A percentile compares a stretch with the other conserved stretches of the same genome.
Evolutionary conservation across 2,113 vertebrate genomes (phyloP).

Genomic region (Takifugu flavidus): DNA sequence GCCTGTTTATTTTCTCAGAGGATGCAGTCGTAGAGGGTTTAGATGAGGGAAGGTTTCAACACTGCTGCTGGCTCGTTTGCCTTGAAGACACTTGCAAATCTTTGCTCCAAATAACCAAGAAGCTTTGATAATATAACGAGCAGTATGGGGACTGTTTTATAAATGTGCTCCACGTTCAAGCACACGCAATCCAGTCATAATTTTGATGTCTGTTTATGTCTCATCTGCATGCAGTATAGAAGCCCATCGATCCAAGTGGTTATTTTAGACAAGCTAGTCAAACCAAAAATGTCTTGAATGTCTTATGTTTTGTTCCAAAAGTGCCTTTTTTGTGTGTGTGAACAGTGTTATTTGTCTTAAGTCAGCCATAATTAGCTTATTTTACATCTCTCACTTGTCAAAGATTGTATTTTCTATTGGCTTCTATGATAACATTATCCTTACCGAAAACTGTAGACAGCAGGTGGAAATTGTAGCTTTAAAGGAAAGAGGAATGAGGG

Average conservation of each 20-base stretch:
- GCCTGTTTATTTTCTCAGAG: slow-evolving; percentile 37
- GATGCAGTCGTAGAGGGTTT: slow-evolving; percentile 44
- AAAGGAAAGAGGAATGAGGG: neutral
- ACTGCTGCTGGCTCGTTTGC: slow-evolving; percentile 32
- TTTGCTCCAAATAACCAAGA: neutral
- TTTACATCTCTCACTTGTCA: slow-evolving; percentile 38
- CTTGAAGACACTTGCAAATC: slow-evolving; percentile 25
- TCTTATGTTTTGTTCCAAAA: slow-evolving; percentile 49
- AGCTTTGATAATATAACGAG: no score
- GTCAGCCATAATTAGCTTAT: slow-evolving; percentile 56
- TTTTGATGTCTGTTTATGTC: slow-evolving; percentile 7
- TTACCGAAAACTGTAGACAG: slow-evolving; percentile 48
- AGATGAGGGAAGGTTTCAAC: slow-evolving; percentile 21
- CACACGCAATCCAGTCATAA: slow-evolving; percentile 23
- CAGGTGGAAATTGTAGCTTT: slow-evolving; percentile 25
- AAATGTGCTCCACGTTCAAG: no score
- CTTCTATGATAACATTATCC: slow-evolving; percentile 55
- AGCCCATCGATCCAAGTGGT: neutral
- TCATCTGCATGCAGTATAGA: neutral
- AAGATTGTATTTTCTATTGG: slow-evolving; percentile 53
- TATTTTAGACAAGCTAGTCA: slow-evolving; percentile 42
- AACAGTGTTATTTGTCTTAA: slow-evolving; percentile 72
- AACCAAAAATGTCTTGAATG: slow-evolving; percentile 54
- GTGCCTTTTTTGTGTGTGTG: slow-evolving; percentile 67
- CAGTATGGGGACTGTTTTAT: no score